These are phyloP conservation scores for Hofmannophila pseudospretella DNA, from an alignment of 2,888 invertebrate species.

Conservation along the genomic window DNA sequence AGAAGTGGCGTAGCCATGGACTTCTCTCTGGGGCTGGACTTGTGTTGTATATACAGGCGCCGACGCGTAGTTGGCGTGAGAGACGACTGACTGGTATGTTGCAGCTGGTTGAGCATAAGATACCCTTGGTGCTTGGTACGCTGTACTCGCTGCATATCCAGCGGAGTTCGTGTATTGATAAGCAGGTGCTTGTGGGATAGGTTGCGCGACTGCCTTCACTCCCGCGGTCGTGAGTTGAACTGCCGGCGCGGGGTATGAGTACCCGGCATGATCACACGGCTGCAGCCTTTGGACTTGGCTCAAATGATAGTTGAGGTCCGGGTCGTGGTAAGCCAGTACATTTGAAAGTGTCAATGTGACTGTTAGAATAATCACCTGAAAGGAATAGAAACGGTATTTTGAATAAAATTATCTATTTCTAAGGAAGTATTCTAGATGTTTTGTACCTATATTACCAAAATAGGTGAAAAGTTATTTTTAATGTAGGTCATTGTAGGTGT, in stretches of 20 bases:
- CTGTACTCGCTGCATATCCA: constrained; percentile 31
- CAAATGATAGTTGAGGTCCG: constrained; percentile 67
- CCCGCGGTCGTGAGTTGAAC: constrained; percentile 68
- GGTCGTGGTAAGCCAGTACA: constrained; percentile 62
- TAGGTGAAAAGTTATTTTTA: no score
- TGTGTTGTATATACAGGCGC: constrained; percentile 29
- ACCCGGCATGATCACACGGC: constrained; percentile 65
- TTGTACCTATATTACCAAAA: no score
- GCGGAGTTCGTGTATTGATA: constrained; percentile 21
- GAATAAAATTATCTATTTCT: no score
- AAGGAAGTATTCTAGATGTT: no score
- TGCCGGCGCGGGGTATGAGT: constrained; percentile 74
- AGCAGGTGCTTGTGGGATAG: constrained; percentile 13
- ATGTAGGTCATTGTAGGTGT: no score
- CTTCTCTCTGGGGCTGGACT: constrained; percentile 39
- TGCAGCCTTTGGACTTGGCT: constrained; percentile 55
- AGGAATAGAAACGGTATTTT: no score
- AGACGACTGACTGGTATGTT: constrained; percentile 29
- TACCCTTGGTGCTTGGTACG: constrained; percentile 46
- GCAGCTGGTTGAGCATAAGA: constrained; percentile 46
- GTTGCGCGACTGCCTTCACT: constrained; percentile 33
- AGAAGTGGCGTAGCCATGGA: constrained; percentile 75
- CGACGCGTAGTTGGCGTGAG: constrained; percentile 33
- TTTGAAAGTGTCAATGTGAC: constrained; percentile 37
- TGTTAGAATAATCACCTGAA: constrained; percentile 48